Evolutionary conservation across 2,888 invertebrate genomes (phyloP).

Genomic region (Synergus gifuensis): DNA sequence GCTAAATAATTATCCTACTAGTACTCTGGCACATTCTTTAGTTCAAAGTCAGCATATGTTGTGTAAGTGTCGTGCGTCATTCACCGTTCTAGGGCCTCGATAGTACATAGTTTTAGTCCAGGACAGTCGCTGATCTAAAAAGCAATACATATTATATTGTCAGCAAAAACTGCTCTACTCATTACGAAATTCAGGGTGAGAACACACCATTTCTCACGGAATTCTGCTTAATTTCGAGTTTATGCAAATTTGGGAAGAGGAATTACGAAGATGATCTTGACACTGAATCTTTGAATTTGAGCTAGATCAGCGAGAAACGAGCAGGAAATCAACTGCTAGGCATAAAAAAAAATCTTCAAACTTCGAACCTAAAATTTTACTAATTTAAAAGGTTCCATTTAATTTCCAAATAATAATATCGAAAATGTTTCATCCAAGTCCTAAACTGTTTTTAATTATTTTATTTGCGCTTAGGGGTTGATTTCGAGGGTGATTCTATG

Average conservation of each 20-base stretch:
- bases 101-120: background rate
- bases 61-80: background rate
- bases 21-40: background rate
- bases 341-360: no score
- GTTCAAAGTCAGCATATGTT: background rate
- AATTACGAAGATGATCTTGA: no score
- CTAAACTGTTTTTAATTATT: no score
- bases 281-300: no score
- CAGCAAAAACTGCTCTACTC: background rate
- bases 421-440: no score
- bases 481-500: no score
- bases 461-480: no score
- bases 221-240: background rate
- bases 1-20: constrained; percentile 1
- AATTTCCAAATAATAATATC: no score
- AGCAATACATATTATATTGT: background rate
- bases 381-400: no score
- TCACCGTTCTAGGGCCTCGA: background rate
- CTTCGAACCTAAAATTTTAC: no score
- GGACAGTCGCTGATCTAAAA: background rate
- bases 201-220: background rate
- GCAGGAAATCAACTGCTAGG: no score
- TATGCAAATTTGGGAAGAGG: background rate
- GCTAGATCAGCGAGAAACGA: no score
- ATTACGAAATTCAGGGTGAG: background rate